Conservation (phyloP, 1,140 invertebrate species). For the Campoletis sonorensis region DNA sequence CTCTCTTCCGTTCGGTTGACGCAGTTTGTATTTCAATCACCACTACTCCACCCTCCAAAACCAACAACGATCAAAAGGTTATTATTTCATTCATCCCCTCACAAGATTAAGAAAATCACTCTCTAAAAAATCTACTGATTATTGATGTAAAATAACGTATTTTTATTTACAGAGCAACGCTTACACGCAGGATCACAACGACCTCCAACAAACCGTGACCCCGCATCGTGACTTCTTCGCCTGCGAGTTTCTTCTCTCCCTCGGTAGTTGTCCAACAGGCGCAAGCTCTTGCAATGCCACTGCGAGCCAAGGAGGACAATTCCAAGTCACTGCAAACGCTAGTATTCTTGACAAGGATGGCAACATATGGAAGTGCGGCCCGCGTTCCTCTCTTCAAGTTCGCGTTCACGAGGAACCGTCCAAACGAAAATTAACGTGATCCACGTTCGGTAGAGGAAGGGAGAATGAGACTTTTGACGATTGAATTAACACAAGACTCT, state of each 20-base stretch:
- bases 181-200: slow-evolving; percentile 72
- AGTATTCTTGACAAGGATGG: slow-evolving; percentile 85
- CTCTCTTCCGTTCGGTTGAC: slow-evolving; percentile 83
- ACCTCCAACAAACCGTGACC: slow-evolving; percentile 81
- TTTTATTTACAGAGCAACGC: slow-evolving; percentile 37
- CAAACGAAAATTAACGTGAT: slow-evolving; percentile 67
- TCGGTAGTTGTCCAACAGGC: slow-evolving; percentile 59
- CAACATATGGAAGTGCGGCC: slow-evolving; percentile 86
- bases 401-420: slow-evolving; percentile 83
- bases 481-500: no score
- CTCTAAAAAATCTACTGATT: not conserved
- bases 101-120: not conserved
- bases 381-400: slow-evolving; percentile 81
- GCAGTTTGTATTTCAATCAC: slow-evolving; percentile 84
- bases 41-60: slow-evolving; percentile 79
- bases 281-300: slow-evolving; percentile 72
- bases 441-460: not conserved
- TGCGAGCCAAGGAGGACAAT: slow-evolving; percentile 77
- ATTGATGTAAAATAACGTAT: slow-evolving; percentile 19
- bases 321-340: slow-evolving; percentile 83
- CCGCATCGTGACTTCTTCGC: slow-evolving; percentile 90
- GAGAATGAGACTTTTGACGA: not conserved
- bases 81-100: slow-evolving; percentile 8
- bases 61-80: slow-evolving; percentile 76
- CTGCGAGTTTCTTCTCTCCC: slow-evolving; percentile 84